These are phyloP conservation scores for Leptinotarsa tumamoca DNA, from an alignment of 2,888 invertebrate genomes.

Conservation along the genomic window DNA sequence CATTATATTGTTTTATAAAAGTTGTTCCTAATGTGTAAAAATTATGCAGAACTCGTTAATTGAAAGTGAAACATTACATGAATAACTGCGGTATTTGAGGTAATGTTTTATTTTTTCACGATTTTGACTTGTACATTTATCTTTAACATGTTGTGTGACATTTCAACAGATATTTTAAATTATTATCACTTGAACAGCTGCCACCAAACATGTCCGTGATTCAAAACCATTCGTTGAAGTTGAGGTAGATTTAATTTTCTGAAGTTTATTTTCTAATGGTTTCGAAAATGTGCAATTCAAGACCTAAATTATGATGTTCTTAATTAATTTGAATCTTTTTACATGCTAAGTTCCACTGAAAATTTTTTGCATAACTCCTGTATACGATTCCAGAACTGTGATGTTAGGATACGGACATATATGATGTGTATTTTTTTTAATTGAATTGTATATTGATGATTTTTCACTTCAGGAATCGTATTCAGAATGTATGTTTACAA, in stretches of 20 bases:
- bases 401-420: background rate
- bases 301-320: background rate
- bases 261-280: background rate
- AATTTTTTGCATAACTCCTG: slow-evolving; percentile 2
- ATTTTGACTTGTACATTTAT: slow-evolving; percentile 45
- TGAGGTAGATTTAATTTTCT: slow-evolving; percentile 26
- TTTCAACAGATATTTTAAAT: slow-evolving; percentile 50
- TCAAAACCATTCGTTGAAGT: slow-evolving; percentile 35
- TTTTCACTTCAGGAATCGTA: slow-evolving; percentile 20
- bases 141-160: slow-evolving; percentile 42
- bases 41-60: slow-evolving; percentile 39
- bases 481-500: slow-evolving; percentile 21
- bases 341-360: slow-evolving; percentile 9
- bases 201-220: slow-evolving; percentile 35
- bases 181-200: slow-evolving; percentile 40
- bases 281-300: slow-evolving; percentile 20
- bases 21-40: slow-evolving; percentile 59
- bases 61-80: slow-evolving; percentile 53
- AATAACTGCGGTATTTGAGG: slow-evolving; percentile 48
- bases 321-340: background rate
- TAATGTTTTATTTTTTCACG: slow-evolving; percentile 55
- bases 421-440: background rate
- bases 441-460: background rate
- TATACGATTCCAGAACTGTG: slow-evolving; percentile 17
- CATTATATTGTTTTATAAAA: slow-evolving; percentile 52